Evolutionary conservation across 2,113 vertebrate genomes (phyloP), one percentile per base, ranked within the genome.

Genomic region (Pseudolaguvia tuberculata): DNA sequence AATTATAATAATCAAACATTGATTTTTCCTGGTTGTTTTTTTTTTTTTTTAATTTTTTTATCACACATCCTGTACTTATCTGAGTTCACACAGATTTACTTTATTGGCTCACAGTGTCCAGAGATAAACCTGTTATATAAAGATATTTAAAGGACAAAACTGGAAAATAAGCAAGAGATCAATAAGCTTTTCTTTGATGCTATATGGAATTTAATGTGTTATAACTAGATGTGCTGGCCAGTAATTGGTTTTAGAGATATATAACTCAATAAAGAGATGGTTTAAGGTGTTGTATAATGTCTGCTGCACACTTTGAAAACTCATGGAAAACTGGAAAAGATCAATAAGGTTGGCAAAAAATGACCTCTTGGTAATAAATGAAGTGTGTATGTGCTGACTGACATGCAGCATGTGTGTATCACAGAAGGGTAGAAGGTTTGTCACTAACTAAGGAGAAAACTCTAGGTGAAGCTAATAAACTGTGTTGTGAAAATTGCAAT

Each of bases 401-500:
- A 77, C 59, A 55, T 77, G 58, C 50, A 53, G 42, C 57, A 65
- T 48, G 71, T 67, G 51, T 80, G 57, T 51, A 35, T 45, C 29
- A 31, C 21, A 62, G 27, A 59, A 27, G 70, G 17, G 63, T 56
- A 27, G 23, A 27, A 42, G 70, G 71, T 51, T 73, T 77, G 70
- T 51, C 79, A 77, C 48, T 65, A 58, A 51, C 65, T 77, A 53
- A 39, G 29, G 56, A 47, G 59, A 21, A 20, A 21, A 50, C 42
- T 47, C 29, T 31, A 45, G 70, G 53, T 76, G 66, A 70, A 51
- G 47, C 45, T 63, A 45, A 79, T 47, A 73, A 29, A 80, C 68
- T 68, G 42, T 77, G 21, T 14, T 70, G 35, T 65, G 27, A 68
- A 39, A 74, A 68, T 63, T 73, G 70, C 25, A n/a, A 70, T 80